phyloP scores from a whole-genome alignment of 2,888 invertebrate genomes.

The Parthenolecanium corni region DNA sequence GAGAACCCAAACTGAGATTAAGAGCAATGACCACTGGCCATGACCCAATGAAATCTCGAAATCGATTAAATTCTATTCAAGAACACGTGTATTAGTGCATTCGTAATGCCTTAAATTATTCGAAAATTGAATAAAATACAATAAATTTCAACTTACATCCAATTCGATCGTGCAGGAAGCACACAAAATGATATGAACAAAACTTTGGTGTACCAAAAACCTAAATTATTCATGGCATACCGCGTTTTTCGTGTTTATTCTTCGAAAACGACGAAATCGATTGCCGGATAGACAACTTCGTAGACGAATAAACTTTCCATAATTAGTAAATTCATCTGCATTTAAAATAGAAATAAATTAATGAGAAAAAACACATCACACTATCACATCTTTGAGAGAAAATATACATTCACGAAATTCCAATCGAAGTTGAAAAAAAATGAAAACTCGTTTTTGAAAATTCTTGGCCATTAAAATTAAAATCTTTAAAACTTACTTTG shows the following conservation, averaged over 20 bases:
- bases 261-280: conserved; percentile 1
- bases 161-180: conserved; percentile 19
- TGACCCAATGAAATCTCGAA: no score
- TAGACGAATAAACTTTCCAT: background rate
- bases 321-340: background rate
- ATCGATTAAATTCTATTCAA: no score
- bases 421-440: no score
- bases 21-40: no score
- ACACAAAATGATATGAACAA: conserved; percentile 13
- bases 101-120: no score
- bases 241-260: background rate
- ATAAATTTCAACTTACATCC: conserved; percentile 29
- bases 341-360: background rate
- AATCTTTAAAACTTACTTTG: no score
- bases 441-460: no score
- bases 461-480: no score
- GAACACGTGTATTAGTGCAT: no score
- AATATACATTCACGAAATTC: background rate
- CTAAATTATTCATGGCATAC: conserved; percentile 25
- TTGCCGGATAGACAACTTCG: background rate
- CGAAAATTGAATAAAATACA: no score
- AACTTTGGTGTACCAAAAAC: conserved; percentile 2
- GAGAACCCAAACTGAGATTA: no score
- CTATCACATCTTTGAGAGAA: background rate
- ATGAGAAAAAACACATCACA: conserved; percentile 2